Conservation (phyloP, 2,113 vertebrate genomes). For the Recurvirostra avosetta region DNA sequence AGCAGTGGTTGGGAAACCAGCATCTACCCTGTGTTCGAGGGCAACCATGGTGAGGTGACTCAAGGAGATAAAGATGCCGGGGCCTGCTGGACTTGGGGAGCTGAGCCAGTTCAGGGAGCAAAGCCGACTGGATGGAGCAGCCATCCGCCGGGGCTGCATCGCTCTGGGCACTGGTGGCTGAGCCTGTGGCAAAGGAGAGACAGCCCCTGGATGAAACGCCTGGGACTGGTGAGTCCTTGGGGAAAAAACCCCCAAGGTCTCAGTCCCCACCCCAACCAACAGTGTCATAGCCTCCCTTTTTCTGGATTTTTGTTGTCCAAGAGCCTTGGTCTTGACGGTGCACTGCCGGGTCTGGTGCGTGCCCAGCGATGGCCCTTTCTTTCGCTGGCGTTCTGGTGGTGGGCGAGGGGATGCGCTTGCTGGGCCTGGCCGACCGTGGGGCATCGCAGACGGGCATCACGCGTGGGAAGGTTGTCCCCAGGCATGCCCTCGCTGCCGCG, state of each 20-base stretch:
- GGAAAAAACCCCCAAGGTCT: background rate
- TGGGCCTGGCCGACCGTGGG: background rate
- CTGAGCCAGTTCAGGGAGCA: background rate
- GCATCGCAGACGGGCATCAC: rapidly evolving
- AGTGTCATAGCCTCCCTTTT: background rate
- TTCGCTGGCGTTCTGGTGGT: no score
- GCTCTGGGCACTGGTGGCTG: rapidly evolving
- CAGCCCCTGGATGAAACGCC: background rate
- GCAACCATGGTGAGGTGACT: no score
- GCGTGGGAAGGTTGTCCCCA: background rate
- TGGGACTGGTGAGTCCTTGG: background rate
- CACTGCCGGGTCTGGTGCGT: rapidly evolving
- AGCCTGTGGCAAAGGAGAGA: background rate
- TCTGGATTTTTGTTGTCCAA: background rate
- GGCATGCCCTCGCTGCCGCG: rapidly evolving
- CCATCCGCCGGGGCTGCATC: rapidly evolving
- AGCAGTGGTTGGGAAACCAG: background rate
- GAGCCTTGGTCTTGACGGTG: background rate
- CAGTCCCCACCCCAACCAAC: background rate
- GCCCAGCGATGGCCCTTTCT: background rate
- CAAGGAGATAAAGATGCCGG: background rate
- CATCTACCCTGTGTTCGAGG: background rate
- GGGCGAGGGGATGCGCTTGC: background rate
- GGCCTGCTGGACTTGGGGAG: no score
- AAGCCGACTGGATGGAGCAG: background rate